Evolutionary conservation across 1,140 invertebrate species (phyloP).

Genomic region (Rhysida immarginata): DNA sequence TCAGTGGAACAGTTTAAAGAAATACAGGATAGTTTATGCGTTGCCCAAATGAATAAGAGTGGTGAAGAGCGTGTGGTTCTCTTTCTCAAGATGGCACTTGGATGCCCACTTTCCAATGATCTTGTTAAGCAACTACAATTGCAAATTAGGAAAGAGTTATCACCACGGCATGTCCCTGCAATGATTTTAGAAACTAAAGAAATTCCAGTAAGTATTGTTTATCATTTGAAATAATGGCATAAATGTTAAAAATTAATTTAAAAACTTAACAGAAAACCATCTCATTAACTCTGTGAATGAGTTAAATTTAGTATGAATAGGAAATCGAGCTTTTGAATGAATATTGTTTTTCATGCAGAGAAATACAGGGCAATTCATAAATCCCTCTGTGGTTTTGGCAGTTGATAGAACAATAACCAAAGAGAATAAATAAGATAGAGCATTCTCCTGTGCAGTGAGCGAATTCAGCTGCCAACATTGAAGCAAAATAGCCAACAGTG

Average conservation of each 20-base stretch:
- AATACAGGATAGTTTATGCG: slow-evolving; percentile 39
- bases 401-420: too few relatives aligned
- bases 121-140: slow-evolving; percentile 29
- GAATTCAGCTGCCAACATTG: too few relatives aligned
- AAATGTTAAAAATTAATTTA: not conserved
- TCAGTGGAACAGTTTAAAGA: slow-evolving; percentile 36
- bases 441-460: too few relatives aligned
- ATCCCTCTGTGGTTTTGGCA: not conserved
- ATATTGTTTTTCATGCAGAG: not conserved
- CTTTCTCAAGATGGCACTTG: slow-evolving; percentile 37
- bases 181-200: slow-evolving; percentile 33
- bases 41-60: slow-evolving; percentile 28
- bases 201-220: slow-evolving; percentile 29
- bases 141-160: slow-evolving; percentile 33
- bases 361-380: not conserved
- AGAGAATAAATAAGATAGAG: too few relatives aligned
- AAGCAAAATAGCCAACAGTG: too few relatives aligned
- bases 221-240: too few relatives aligned
- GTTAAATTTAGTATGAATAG: not conserved
- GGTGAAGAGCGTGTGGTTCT: slow-evolving; percentile 40
- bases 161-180: slow-evolving; percentile 38
- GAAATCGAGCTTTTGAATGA: not conserved
- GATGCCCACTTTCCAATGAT: slow-evolving; percentile 25
- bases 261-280: not conserved
- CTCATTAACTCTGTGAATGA: not conserved